Percentiles rank a stretch among this genome's conserved stretches.
Conservation (phyloP, 2,113 vertebrate species). For the Himantopus leucocephalus region DNA sequence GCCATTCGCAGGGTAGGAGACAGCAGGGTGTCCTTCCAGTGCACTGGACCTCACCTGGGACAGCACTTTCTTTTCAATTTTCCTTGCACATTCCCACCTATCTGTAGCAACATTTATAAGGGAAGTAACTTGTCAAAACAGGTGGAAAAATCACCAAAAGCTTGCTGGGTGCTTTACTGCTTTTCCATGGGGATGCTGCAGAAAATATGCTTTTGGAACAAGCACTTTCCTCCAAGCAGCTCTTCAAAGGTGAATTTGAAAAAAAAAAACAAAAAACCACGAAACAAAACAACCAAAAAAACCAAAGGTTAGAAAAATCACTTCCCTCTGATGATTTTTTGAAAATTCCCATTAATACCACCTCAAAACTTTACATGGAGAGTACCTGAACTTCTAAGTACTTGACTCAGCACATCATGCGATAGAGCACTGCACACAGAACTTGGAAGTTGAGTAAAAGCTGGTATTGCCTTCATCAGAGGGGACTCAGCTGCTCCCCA, state of each 20-base stretch:
- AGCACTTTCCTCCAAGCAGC: background rate
- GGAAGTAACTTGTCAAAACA: background rate
- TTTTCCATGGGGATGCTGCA: background rate
- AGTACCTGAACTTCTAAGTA: background rate
- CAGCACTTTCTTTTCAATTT: background rate
- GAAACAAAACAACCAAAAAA: too few species aligned
- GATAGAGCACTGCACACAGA: background rate
- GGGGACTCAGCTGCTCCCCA: background rate
- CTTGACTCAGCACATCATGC: fast-evolving
- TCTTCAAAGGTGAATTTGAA: background rate
- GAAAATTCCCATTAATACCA: background rate
- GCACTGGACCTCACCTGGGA: background rate
- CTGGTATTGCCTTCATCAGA: background rate
- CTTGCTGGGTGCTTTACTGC: background rate
- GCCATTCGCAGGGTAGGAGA: background rate
- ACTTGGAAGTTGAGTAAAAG: background rate
- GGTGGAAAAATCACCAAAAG: background rate
- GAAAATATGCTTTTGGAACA: background rate
- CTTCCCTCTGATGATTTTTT: background rate
- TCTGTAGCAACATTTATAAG: background rate
- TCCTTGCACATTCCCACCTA: background rate
- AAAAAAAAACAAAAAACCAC: background rate
- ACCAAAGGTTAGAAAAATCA: background rate
- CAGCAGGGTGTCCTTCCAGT: background rate
- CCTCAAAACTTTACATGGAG: background rate